phyloP scores from a whole-genome alignment of 1,140 invertebrate species.

The Ceratina australensis region DNA sequence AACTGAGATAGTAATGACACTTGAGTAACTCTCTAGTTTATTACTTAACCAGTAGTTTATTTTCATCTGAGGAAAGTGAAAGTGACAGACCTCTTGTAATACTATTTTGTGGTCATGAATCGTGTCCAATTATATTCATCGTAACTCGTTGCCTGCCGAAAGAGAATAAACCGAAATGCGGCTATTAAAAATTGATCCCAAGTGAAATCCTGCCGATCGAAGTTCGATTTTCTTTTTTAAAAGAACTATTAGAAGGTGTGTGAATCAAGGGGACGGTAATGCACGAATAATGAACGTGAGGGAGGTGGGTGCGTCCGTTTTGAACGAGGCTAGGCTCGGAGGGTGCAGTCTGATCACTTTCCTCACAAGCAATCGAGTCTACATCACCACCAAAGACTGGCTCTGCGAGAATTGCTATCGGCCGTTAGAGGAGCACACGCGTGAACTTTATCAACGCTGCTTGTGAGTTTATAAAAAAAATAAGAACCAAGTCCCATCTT shows the following conservation, averaged over 20 bases:
- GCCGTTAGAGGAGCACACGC: constrained; percentile 53
- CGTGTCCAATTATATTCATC: no score
- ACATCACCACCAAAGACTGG: constrained; percentile 75
- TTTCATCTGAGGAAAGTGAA: neutral
- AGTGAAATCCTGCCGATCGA: neutral
- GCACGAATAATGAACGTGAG: constrained; percentile 65
- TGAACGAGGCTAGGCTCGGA: constrained; percentile 66
- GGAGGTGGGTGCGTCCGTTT: constrained; percentile 64
- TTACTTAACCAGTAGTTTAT: no score
- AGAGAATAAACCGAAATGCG: no score
- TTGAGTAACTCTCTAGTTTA: no score
- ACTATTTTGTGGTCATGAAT: no score
- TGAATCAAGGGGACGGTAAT: constrained; percentile 36
- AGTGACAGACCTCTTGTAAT: neutral
- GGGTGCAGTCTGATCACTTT: constrained; percentile 76
- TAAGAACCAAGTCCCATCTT: no score
- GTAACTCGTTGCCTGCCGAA: no score
- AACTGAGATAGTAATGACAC: no score
- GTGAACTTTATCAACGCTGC: constrained; percentile 53
- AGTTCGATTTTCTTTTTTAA: neutral
- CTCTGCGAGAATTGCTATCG: constrained; percentile 69
- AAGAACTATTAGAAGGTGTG: neutral
- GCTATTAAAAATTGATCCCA: neutral
- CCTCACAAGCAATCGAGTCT: constrained; percentile 75
- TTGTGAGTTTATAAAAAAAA: constrained; percentile 66